A percentile compares a stretch with the other conserved stretches of the same genome.
Conservation (phyloP, 2,113 vertebrate species). For the Oceanodroma tethys region DNA sequence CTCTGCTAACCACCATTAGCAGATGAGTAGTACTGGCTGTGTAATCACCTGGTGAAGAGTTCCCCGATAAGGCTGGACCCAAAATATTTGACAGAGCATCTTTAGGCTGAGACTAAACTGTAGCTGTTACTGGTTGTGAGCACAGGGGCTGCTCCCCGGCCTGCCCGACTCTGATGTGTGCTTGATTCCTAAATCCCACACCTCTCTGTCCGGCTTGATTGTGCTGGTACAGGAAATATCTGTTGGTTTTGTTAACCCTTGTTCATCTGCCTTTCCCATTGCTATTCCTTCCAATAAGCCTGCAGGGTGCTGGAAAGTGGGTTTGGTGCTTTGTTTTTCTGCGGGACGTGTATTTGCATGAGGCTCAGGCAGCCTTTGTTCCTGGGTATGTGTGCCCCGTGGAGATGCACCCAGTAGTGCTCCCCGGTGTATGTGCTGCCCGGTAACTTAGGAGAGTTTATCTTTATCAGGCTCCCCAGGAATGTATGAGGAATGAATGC, state of each 20-base stretch:
- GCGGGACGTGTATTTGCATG: not conserved
- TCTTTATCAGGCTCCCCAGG: not conserved
- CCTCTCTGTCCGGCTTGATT: not conserved
- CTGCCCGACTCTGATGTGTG: accelerated
- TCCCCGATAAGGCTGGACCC: not conserved
- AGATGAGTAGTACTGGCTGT: not conserved
- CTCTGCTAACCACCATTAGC: not conserved
- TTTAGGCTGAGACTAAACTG: not conserved
- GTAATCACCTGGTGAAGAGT: not conserved
- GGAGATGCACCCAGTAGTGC: not conserved
- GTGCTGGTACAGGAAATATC: not conserved
- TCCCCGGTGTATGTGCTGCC: not conserved
- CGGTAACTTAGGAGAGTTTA: not conserved
- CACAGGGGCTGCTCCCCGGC: not conserved
- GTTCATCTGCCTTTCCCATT: not conserved
- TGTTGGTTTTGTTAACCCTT: not conserved
- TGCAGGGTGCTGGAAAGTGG: not conserved
- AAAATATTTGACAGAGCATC: not conserved
- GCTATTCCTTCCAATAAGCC: not conserved
- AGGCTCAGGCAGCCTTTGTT: not conserved
- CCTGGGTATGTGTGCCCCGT: accelerated
- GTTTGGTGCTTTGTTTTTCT: not conserved
- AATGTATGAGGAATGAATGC: not conserved
- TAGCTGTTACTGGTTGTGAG: not conserved
- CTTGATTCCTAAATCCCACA: not conserved